Percentiles rank a stretch among this genome's conserved stretches.
These are phyloP conservation scores for Sarcophaga subvicina DNA, from an alignment of 2,888 invertebrate species.

Conservation along the genomic window DNA sequence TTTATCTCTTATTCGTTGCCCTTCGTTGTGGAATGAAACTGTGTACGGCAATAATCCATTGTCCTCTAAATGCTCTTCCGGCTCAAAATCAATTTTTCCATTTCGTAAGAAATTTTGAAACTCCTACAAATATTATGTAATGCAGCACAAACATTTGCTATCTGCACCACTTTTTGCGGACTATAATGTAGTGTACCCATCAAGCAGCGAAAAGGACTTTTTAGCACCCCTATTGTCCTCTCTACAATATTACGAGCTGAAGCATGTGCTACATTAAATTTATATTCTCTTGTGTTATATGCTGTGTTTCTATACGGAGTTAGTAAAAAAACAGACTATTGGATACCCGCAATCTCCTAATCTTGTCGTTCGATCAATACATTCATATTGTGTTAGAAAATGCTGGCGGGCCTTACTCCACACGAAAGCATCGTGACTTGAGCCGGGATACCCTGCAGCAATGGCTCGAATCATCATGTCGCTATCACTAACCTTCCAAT, in stretches of 20 bases:
- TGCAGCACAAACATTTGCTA: constrained; percentile 34
- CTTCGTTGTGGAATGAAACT: constrained; percentile 19
- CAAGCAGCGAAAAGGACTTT: constrained; percentile 27
- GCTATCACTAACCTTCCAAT: too few species aligned
- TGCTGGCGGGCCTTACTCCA: too few species aligned
- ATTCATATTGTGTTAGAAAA: too few species aligned
- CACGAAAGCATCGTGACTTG: too few species aligned
- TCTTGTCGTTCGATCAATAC: too few species aligned
- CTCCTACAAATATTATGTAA: constrained; percentile 46
- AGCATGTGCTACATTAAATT: constrained; percentile 36
- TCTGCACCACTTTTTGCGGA: constrained; percentile 32
- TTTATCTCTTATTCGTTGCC: constrained; percentile 38
- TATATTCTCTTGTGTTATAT: constrained; percentile 5
- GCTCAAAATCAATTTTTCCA: too few species aligned
- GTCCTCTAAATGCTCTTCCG: not conserved
- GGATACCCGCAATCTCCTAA: too few species aligned
- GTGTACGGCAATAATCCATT: not conserved
- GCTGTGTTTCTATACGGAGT: constrained; percentile 45
- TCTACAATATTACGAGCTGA: constrained; percentile 42
- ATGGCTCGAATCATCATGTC: too few species aligned
- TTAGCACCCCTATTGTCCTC: constrained; percentile 38
- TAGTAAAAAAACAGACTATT: constrained; percentile 28
- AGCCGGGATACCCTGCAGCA: too few species aligned
- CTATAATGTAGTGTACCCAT: constrained; percentile 26
- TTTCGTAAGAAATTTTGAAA: constrained; percentile 5